These are phyloP conservation scores for Portevinia maculata DNA, from an alignment of 2,888 invertebrate species.

Conservation along the genomic window DNA sequence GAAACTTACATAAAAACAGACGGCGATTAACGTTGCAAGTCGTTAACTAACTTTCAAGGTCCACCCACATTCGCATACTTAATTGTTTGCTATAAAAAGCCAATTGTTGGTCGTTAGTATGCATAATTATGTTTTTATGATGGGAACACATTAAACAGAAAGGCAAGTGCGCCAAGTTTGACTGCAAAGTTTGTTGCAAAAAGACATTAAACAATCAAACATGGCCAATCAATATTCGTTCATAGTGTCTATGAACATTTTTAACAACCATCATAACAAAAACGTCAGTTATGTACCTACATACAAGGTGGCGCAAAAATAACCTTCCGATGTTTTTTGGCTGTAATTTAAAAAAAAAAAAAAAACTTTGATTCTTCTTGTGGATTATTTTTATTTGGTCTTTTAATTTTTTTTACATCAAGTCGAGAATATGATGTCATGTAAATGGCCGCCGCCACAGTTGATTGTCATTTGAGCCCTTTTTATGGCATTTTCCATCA, in stretches of 20 bases:
- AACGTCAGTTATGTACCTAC: conserved; percentile 35
- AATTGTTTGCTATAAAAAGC: conserved; percentile 22
- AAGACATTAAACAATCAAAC: conserved; percentile 7
- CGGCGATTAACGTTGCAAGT: not conserved
- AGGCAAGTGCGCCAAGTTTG: not conserved
- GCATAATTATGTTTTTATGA: conserved; percentile 17
- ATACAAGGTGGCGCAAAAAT: too few relatives aligned
- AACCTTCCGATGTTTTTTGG: too few relatives aligned
- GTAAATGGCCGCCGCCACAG: too few relatives aligned
- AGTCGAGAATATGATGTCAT: too few relatives aligned
- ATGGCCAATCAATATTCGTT: conserved; percentile 40
- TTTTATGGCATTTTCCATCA: too few relatives aligned
- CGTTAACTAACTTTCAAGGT: conserved; percentile 32
- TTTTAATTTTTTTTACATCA: too few relatives aligned
- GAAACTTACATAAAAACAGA: not conserved
- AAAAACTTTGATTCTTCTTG: too few relatives aligned
- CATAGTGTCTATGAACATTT: conserved; percentile 20
- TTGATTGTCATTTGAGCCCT: too few relatives aligned
- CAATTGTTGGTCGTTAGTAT: conserved; percentile 15
- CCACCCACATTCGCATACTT: not conserved
- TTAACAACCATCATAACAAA: conserved; percentile 31
- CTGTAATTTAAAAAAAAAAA: too few relatives aligned
- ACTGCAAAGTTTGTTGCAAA: conserved; percentile 30
- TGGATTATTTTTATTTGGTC: too few relatives aligned
- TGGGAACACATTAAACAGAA: conserved; percentile 3